These are phyloP conservation scores for Lithophane socia DNA, from an alignment of 2,888 invertebrate species.

Conservation along the genomic window DNA sequence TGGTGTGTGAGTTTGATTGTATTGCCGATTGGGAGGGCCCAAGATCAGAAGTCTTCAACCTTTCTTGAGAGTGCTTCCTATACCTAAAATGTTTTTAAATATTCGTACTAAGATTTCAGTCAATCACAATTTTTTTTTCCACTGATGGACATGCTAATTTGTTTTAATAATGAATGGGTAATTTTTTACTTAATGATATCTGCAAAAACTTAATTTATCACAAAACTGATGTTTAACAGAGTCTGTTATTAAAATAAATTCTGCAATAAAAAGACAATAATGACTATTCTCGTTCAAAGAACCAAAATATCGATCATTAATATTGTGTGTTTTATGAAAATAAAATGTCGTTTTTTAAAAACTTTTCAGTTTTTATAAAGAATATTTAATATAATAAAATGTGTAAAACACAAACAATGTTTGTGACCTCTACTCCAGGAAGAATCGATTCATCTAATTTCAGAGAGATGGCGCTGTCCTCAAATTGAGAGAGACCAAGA, in stretches of 20 bases:
- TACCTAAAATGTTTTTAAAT: not conserved
- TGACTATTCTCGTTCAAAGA: not conserved
- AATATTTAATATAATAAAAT: not conserved
- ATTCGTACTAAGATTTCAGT: not conserved
- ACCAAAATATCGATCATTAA: not conserved
- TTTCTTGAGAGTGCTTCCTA: slow-evolving; percentile 53
- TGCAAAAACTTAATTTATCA: too few species aligned
- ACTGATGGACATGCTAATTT: not conserved
- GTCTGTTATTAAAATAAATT: not conserved
- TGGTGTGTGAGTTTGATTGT: slow-evolving; percentile 78
- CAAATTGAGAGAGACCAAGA: slow-evolving; percentile 18
- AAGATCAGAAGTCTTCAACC: slow-evolving; percentile 75
- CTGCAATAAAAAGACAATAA: not conserved
- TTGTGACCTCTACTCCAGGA: slow-evolving; percentile 57
- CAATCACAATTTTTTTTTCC: not conserved
- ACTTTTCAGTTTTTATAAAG: not conserved
- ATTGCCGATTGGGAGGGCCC: slow-evolving; percentile 78
- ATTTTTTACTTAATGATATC: too few species aligned
- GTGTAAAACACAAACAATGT: slow-evolving; percentile 61
- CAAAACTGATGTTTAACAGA: not conserved
- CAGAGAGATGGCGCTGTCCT: slow-evolving; percentile 71
- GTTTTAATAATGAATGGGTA: not conserved
- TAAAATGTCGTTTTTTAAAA: not conserved
- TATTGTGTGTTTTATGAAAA: not conserved
- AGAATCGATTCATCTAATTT: slow-evolving; percentile 54